These are phyloP conservation scores for Ceyx cyanopectus DNA, from an alignment of 2,113 vertebrate genomes.

Conservation along the genomic window DNA sequence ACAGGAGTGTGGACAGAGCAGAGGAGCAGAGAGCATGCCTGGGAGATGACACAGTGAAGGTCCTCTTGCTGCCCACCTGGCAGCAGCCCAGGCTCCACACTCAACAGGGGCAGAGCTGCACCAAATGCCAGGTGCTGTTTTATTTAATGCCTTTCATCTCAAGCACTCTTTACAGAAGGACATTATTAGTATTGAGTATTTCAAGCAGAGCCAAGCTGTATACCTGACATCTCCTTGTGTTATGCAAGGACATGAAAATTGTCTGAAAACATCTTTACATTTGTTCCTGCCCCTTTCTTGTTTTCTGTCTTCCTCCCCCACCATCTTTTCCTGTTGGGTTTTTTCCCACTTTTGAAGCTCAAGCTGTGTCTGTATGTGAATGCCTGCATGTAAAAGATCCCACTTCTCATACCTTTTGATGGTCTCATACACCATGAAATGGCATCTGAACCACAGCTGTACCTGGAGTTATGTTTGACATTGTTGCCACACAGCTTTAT, in stretches of 20 bases:
- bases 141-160: constrained; percentile 57
- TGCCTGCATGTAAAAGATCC: neutral
- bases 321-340: neutral
- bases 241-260: neutral
- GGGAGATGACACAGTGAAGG: neutral
- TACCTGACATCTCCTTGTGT: neutral
- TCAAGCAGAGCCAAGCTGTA: neutral
- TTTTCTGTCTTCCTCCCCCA: neutral
- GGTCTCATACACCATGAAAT: neutral
- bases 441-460: neutral
- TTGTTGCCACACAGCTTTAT: neutral
- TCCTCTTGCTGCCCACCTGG: neutral
- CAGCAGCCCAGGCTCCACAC: neutral
- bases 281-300: neutral
- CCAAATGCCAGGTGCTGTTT: constrained; percentile 51
- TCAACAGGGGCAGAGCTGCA: neutral
- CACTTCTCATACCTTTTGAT: neutral
- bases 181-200: constrained; percentile 34
- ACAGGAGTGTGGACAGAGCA: neutral
- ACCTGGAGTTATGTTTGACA: neutral
- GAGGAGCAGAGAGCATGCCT: neutral
- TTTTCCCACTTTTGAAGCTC: neutral
- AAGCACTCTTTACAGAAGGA: constrained; percentile 37
- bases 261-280: neutral
- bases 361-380: neutral